Evolutionary conservation across 2,797 vertebrate species (phyloP), one percentile per base, ranked within the genome.

Genomic region (Falco berigora): DNA sequence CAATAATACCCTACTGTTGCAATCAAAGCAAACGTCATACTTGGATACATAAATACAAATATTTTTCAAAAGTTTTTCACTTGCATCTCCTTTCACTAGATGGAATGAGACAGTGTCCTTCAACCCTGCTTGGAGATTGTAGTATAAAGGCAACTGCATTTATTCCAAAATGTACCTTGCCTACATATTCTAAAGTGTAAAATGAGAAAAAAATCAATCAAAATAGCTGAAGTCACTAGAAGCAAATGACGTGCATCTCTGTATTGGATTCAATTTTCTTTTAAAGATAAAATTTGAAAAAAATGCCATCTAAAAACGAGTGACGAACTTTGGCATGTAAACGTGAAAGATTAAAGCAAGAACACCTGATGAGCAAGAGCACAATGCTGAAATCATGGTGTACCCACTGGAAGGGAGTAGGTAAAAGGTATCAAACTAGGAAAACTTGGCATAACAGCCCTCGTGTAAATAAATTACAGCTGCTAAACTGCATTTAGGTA

Each of bases 51-150:
- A 94, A 87, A 46, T 17, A 91, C 44, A 82, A 89, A 50, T 83
- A 86, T 77, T 91, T 94, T 71, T 95, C 69, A 42, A 69, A 73
- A 76, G 28, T 15, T 55, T 87, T 94, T 90, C 58, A 11, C 38
- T 89, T 80, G 6, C 30, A 7, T 80, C 34, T 64, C 67, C 62
- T 74, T 94, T 75, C 73, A 53, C 32, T 36, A 25, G 42, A 9
- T 46, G 32, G 92, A 90, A 92, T 84, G 61, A 86, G 59, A 44
- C 19, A 18, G n/a, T 21, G 82, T 92, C 93, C 92, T 96, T 95
- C 90, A 94, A 64, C 64, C 10, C 4, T 38, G 2, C 38, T 61
- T 73, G 56, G 63, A 76, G 67, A 63, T 52, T 30, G 23, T 46
- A 72, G 66, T 64, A 90, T n/a, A 66, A 90, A 75, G 42, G 66